Conservation (phyloP, 2,888 invertebrate species). For the Oconnorella tubifera region DNA sequence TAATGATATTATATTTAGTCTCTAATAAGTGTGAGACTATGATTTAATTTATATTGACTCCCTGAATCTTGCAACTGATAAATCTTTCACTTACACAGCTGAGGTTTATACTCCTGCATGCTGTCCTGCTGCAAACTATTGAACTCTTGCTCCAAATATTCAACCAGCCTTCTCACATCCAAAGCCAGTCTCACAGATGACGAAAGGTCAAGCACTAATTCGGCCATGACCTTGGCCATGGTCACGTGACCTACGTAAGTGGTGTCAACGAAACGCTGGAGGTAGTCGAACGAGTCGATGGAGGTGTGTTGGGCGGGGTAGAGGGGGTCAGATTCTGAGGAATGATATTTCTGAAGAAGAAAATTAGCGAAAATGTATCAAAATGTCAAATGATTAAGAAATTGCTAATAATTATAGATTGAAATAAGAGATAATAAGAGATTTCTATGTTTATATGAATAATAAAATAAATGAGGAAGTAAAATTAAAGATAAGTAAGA, state of each 20-base stretch:
- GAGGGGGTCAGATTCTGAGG: not conserved
- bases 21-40: too few relatives aligned
- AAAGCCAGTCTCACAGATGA: conserved; percentile 45
- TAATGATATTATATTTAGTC: too few relatives aligned
- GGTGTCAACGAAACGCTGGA: conserved; percentile 51
- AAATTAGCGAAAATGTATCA: too few relatives aligned
- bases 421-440: too few relatives aligned
- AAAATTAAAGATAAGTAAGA: too few relatives aligned
- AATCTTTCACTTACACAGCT: conserved; percentile 13
- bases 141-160: conserved; percentile 19
- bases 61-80: too few relatives aligned
- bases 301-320: conserved; percentile 54
- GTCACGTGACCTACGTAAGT: conserved; percentile 44
- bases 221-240: conserved; percentile 42
- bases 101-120: conserved; percentile 15
- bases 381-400: too few relatives aligned
- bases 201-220: conserved; percentile 43
- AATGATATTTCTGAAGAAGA: not conserved
- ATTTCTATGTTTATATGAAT: too few relatives aligned
- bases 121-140: conserved; percentile 22
- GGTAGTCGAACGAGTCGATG: conserved; percentile 52
- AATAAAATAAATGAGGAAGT: too few relatives aligned
- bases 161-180: conserved; percentile 37
- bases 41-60: too few relatives aligned
- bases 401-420: too few relatives aligned